Evolutionary conservation across 2,797 vertebrate genomes (phyloP), one percentile per base, ranked within the genome.

Genomic region (Amphiprion clarkii): DNA sequence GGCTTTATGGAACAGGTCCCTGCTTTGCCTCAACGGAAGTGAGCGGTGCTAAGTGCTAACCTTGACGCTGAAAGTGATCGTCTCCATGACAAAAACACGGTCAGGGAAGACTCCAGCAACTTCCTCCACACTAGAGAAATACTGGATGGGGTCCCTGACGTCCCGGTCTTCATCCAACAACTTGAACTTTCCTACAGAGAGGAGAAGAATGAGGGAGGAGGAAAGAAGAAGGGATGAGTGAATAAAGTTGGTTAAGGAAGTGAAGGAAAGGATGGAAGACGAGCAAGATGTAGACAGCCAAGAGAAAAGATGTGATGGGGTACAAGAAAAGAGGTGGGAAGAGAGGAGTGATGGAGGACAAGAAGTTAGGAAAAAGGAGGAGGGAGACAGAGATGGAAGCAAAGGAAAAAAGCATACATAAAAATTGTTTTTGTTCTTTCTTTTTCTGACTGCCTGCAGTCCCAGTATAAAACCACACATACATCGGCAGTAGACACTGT

Each of bases 21-120:
- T 33, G 33, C 6, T 1, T 6, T 33, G 33, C 33, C 40, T 14
- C 14, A 42, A 42, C 40, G 21, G 44, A 55, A 36, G 49, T 71
- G 23, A 42, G 2, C 21, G 25, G 7, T 23, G 54, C 67, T 60
- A 52, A 99, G 7, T 23, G 54, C 67, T 60, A 52, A 99, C 97
- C 97, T 99, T 99, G 76, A 99, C 97, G 0, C 97, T 99, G 91
- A 99, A 99, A 67, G 96, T 97, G 91, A 99, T 97, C 68, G 96
- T 95, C 91, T 99, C 98, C 97, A 99, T 97, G 89, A 99, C 97
- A 0, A 99, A 99, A 85, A 99, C 96, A 0, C 98, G 95, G 83
- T 99, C 98, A 0, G 98, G 98, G 84, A 99, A 99, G 86, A 93
- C 95, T 71, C 95, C 98, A 53, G 98, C 98, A 79, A 99, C 97